Percentiles rank a stretch among this genome's conserved stretches.
Evolutionary conservation across 2,113 vertebrate genomes (phyloP).

Genomic region (Pogona vitticeps): DNA sequence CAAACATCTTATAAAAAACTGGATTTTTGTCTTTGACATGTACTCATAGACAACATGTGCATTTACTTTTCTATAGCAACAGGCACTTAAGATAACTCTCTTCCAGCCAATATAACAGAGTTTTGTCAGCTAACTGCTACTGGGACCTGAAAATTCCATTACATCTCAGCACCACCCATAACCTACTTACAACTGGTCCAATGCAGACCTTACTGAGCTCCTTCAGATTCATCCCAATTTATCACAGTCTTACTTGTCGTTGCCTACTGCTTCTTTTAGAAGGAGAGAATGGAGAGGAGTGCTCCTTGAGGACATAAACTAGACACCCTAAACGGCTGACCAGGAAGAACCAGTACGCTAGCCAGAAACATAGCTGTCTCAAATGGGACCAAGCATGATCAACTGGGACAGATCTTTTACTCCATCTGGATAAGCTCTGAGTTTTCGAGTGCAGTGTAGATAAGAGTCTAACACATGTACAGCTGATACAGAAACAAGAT

Average conservation of each 20-base stretch:
- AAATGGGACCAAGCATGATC: neutral
- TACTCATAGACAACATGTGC: neutral
- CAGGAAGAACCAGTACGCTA: neutral
- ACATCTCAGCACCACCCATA: neutral
- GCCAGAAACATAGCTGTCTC: neutral
- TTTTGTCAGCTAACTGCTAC: neutral
- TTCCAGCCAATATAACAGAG: neutral
- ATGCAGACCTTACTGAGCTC: neutral
- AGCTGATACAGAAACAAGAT: slow-evolving; percentile 41
- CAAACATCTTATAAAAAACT: neutral
- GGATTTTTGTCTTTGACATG: neutral
- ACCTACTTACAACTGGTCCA: neutral
- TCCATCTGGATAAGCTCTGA: no score
- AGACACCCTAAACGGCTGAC: no score
- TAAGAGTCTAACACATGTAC: neutral
- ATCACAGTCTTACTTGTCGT: neutral
- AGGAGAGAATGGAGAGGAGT: no score
- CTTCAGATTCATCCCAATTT: neutral
- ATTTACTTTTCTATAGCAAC: neutral
- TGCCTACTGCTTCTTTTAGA: neutral
- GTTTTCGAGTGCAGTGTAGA: neutral
- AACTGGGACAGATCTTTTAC: no score
- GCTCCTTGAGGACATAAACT: no score
- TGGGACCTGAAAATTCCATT: neutral
- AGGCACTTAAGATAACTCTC: neutral